Evolutionary conservation across 1,140 invertebrate species (phyloP).

Genomic region (Drosophila dunni): DNA sequence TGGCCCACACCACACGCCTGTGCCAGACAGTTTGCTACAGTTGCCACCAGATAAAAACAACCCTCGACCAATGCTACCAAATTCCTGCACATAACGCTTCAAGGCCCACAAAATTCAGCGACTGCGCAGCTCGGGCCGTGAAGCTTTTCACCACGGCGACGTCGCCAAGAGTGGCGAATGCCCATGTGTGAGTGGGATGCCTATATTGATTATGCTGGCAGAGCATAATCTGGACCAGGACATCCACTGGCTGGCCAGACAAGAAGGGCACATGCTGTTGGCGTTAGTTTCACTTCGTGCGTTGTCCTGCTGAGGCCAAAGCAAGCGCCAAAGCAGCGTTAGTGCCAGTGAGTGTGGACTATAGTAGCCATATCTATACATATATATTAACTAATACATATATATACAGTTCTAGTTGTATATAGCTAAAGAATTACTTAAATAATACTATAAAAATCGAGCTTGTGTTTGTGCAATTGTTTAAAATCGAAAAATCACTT

Average conservation of each 20-base stretch:
- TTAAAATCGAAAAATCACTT: conserved; percentile 3
- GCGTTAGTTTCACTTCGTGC: conserved; percentile 83
- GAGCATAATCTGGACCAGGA: conserved; percentile 75
- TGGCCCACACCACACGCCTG: conserved; percentile 4
- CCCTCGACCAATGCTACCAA: conserved; percentile 71
- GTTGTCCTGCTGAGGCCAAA: conserved; percentile 84
- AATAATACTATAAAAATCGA: conserved; percentile 29
- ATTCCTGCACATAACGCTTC: conserved; percentile 60
- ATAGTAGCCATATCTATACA: conserved; percentile 38
- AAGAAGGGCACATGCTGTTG: conserved; percentile 77
- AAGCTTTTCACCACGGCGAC: conserved; percentile 78
- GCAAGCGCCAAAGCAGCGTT: conserved; percentile 66
- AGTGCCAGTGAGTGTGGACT: conserved; percentile 52
- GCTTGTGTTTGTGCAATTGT: conserved; percentile 12
- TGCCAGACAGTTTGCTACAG: conserved; percentile 52
- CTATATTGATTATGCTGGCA: conserved; percentile 56
- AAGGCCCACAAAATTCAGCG: conserved; percentile 32
- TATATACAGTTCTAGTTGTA: conserved; percentile 24
- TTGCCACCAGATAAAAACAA: conserved; percentile 58
- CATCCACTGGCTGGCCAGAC: conserved; percentile 70
- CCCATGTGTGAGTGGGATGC: conserved; percentile 43
- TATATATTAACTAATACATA: conserved; percentile 1
- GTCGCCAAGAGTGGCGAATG: neutral
- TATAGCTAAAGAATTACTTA: conserved; percentile 29
- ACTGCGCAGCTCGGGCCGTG: conserved; percentile 46